These are phyloP conservation scores for Xiphophorus maculatus DNA, from an alignment of 2,113 vertebrate species.

Conservation along the genomic window DNA sequence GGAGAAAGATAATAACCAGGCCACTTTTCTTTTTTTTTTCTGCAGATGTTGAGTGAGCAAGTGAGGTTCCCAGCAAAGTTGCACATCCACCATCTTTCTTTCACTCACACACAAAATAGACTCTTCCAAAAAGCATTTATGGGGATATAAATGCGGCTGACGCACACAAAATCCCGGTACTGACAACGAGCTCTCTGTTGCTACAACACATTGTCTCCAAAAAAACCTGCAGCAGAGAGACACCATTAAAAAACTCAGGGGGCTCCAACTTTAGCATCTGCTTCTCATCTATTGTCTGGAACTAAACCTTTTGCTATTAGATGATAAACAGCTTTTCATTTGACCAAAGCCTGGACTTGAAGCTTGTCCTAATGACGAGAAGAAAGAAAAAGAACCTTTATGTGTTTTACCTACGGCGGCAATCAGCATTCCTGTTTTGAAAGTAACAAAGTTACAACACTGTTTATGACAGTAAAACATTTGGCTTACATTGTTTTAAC, in stretches of 20 bases:
- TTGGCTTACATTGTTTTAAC: constrained; percentile 11
- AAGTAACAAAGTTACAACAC: constrained; percentile 43
- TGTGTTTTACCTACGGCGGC: constrained; percentile 35
- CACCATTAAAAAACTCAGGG: constrained; percentile 40
- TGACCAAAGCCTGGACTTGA: background rate
- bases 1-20: constrained; percentile 17
- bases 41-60: constrained; percentile 53
- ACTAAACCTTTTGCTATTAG: constrained; percentile 26
- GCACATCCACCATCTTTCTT: constrained; percentile 12
- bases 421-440: constrained; percentile 35
- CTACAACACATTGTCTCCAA: constrained; percentile 60
- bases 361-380: constrained; percentile 23
- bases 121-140: constrained; percentile 18
- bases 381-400: background rate
- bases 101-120: constrained; percentile 3
- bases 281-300: constrained; percentile 58
- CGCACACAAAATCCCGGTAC: constrained; percentile 8
- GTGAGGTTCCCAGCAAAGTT: constrained; percentile 29
- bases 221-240: constrained; percentile 53
- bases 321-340: constrained; percentile 56
- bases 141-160: constrained; percentile 11
- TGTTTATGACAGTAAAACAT: constrained; percentile 30
- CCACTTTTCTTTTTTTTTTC: background rate
- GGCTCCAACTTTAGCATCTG: constrained; percentile 59
- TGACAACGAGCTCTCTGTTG: constrained; percentile 42